Percentiles rank a stretch among this genome's conserved stretches.
These are phyloP conservation scores for Glossophaga mutica DNA, from an alignment of 2,797 vertebrate genomes.

Conservation along the genomic window DNA sequence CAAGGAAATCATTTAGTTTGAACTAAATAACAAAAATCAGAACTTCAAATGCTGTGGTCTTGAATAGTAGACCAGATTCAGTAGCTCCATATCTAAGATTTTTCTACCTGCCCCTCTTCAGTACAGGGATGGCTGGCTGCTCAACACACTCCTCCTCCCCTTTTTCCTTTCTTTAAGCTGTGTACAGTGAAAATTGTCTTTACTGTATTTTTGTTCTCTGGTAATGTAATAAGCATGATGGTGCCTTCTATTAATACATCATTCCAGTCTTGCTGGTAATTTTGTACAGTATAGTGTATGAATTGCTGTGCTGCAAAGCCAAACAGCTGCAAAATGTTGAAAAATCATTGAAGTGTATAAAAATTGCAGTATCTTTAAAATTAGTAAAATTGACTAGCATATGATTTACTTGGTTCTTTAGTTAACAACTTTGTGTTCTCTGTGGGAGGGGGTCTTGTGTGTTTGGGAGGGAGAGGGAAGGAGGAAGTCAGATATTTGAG, in stretches of 20 bases:
- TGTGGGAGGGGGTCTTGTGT: constrained; percentile 73
- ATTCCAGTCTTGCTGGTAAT: constrained; percentile 92
- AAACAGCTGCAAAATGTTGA: constrained; percentile 83
- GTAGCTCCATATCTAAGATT: constrained; percentile 75
- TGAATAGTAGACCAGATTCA: constrained; percentile 77
- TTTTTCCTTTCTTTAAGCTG: constrained; percentile 82
- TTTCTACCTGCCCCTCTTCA: constrained; percentile 85
- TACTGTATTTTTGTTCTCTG: constrained; percentile 89
- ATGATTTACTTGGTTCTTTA: constrained; percentile 80
- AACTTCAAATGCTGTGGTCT: constrained; percentile 79
- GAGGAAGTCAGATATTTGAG: constrained; percentile 70
- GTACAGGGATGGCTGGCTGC: constrained; percentile 85
- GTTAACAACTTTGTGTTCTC: constrained; percentile 75
- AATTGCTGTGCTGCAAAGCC: constrained; percentile 86
- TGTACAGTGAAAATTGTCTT: constrained; percentile 93
- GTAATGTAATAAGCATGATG: constrained; percentile 94
- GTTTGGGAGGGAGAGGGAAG: constrained; percentile 59
- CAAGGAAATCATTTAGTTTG: constrained; percentile 81
- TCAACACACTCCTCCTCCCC: constrained; percentile 80
- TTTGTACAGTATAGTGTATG: constrained; percentile 87
- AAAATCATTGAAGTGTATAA: constrained; percentile 84
- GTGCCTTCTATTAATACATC: constrained; percentile 96
- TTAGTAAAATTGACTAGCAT: constrained; percentile 82
- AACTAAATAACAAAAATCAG: constrained; percentile 79
- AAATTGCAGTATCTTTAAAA: constrained; percentile 87